Conservation (phyloP, 2,113 vertebrate species). For the Dinomys branickii region DNA sequence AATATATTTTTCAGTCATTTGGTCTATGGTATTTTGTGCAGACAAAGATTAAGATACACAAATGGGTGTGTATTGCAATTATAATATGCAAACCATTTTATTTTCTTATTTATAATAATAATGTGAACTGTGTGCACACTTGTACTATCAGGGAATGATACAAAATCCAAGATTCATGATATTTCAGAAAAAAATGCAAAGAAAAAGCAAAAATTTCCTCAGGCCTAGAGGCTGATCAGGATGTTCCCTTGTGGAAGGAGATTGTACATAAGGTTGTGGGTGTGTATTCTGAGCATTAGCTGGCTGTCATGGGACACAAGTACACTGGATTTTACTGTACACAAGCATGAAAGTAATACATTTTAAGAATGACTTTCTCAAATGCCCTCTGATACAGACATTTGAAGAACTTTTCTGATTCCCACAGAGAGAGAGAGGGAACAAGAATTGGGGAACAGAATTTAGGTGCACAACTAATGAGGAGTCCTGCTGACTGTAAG, state of each 20-base stretch:
- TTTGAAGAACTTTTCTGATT: not conserved
- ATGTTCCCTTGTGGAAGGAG: not conserved
- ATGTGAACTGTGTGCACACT: not conserved
- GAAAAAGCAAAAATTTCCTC: not conserved
- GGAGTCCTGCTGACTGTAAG: not conserved
- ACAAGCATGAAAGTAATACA: not conserved
- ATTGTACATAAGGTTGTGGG: not conserved
- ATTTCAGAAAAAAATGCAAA: not conserved
- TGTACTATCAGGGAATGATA: not conserved
- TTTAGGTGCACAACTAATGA: not conserved
- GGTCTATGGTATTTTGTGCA: not conserved
- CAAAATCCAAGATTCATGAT: not conserved
- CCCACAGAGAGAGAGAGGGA: not conserved
- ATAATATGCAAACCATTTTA: not conserved
- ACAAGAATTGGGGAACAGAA: not conserved
- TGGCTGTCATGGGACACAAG: not conserved
- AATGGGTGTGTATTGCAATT: not conserved
- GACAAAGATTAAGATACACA: not conserved
- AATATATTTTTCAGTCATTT: not conserved
- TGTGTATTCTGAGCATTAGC: accelerated
- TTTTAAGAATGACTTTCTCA: not conserved
- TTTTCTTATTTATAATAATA: not conserved
- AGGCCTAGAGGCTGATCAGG: not conserved
- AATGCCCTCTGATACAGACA: not conserved
- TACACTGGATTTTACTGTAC: not conserved